A percentile compares a stretch with the other conserved stretches of the same genome.
phyloP scores from a whole-genome alignment of 2,113 vertebrate genomes.

The Amblyornis subalaris region DNA sequence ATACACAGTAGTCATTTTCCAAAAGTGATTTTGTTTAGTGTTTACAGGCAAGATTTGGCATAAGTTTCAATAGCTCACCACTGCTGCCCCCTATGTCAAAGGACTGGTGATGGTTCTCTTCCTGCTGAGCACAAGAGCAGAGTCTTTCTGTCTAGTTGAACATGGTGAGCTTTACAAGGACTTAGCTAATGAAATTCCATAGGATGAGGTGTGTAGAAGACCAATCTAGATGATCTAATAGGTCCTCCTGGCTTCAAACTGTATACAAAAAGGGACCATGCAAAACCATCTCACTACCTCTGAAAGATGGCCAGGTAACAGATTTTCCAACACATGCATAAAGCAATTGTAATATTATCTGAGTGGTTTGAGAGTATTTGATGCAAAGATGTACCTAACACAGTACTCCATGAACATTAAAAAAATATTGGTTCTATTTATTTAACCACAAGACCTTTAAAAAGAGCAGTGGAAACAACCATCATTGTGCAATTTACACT shows the following conservation, averaged over 20 bases:
- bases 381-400: background rate
- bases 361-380: background rate
- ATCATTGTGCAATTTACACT: background rate
- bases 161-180: background rate
- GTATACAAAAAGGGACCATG: background rate
- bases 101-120: background rate
- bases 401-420: background rate
- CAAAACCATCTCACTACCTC: fast-evolving
- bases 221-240: background rate
- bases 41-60: background rate
- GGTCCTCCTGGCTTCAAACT: background rate
- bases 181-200: background rate
- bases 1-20: background rate
- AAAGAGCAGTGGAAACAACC: background rate
- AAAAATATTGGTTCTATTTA: background rate
- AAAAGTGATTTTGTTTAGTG: background rate
- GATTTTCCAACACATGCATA: background rate
- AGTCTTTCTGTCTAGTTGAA: background rate
- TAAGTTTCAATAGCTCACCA: background rate
- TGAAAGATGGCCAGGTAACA: background rate
- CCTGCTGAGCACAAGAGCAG: background rate
- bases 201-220: background rate
- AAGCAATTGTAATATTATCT: background rate
- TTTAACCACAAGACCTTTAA: background rate
- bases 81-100: background rate